phyloP scores from a whole-genome alignment of 1,140 invertebrate genomes.

The Holotrichia oblita region DNA sequence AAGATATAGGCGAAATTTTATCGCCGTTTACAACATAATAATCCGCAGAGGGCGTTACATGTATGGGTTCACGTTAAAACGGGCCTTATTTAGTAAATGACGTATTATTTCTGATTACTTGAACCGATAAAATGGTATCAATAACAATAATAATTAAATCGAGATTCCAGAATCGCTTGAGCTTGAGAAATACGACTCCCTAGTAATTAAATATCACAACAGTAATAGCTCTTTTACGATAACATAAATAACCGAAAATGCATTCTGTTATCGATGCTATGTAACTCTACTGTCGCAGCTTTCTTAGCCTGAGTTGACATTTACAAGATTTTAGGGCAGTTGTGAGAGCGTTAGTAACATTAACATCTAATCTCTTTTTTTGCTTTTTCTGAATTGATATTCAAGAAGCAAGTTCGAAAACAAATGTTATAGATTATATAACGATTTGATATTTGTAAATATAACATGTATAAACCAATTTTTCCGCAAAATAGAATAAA shows the following conservation, averaged over 20 bases:
- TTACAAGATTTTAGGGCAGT: too few species aligned
- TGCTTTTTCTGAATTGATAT: too few species aligned
- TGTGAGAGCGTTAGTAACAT: too few species aligned
- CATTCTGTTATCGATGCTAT: background rate
- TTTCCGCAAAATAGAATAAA: too few species aligned
- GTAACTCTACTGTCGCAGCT: background rate
- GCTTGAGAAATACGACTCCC: background rate
- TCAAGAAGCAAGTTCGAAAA: too few species aligned
- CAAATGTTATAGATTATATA: too few species aligned
- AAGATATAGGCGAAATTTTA: conserved; percentile 18
- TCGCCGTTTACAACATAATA: conserved; percentile 10
- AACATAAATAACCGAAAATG: conserved; percentile 36
- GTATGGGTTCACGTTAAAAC: background rate
- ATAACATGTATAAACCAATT: too few species aligned
- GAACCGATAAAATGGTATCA: background rate
- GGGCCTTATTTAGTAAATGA: conserved; percentile 4
- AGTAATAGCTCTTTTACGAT: conserved; percentile 17
- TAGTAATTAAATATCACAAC: conserved; percentile 18
- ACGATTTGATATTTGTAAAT: too few species aligned
- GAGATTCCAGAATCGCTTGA: background rate
- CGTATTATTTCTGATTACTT: conserved; percentile 15
- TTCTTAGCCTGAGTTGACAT: too few species aligned
- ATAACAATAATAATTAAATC: conserved; percentile 33
- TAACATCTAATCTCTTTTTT: too few species aligned
- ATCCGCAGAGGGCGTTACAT: conserved; percentile 2